Conservation (phyloP, 2,797 vertebrate species). For the Pipistrellus pipistrellus region DNA sequence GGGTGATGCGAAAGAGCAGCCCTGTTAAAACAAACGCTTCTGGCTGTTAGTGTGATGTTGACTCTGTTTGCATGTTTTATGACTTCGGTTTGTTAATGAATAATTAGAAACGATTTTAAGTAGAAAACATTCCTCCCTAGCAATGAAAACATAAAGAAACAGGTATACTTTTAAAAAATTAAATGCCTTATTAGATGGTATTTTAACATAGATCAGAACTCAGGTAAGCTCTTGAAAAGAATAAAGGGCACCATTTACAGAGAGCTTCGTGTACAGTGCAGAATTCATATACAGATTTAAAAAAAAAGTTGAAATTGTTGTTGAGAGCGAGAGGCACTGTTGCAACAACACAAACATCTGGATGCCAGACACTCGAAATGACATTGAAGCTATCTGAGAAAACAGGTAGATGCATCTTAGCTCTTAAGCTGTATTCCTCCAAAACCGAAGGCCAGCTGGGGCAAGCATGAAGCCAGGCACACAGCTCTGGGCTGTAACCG, state of each 20-base stretch:
- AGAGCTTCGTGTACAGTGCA: neutral
- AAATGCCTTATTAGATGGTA: neutral
- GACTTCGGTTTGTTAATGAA: conserved; percentile 36
- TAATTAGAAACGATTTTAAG: conserved; percentile 56
- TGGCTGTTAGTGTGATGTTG: neutral
- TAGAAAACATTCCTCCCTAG: neutral
- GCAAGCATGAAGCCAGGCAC: neutral
- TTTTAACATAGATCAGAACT: neutral
- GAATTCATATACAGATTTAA: conserved; percentile 6
- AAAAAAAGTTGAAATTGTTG: conserved; percentile 37
- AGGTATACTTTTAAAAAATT: neutral
- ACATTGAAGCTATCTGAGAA: neutral
- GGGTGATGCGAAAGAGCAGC: neutral
- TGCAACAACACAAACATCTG: neutral
- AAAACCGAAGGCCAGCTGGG: neutral
- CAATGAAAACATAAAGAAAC: neutral
- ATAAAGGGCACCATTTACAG: conserved; percentile 4
- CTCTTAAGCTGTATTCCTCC: neutral
- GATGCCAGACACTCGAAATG: neutral
- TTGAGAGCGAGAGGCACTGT: conserved; percentile 17
- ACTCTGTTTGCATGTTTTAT: neutral
- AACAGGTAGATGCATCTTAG: neutral
- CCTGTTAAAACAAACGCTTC: neutral
- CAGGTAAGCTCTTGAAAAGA: conserved; percentile 25
- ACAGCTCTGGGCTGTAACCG: neutral